Base-by-base conservation (phyloP, 2,797 vertebrate species). In the Telmatherina bonti region DNA sequence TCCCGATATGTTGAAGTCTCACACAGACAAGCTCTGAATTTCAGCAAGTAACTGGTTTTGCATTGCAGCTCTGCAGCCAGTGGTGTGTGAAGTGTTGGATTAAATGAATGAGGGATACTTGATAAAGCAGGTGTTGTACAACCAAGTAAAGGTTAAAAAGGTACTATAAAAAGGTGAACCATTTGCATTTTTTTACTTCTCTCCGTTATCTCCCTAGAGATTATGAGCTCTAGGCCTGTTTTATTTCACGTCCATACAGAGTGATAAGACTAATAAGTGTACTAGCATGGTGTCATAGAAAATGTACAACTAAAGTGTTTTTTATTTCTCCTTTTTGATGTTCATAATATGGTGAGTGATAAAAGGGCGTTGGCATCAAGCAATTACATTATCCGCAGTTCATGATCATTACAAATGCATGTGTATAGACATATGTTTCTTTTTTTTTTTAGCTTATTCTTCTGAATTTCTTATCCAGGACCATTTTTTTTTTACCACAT, bases 401-500 rank as follows among this genome's bases (percentile, higher is more conserved):
- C 18, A 53, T 70, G 12, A 2, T 20, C 33, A 16, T 30, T 31
- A 8, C 0, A 22, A 12, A 38, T 10, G n/a, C 29, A 26, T 72
- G 51, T 67, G n/a, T 61, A 41, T 71, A 15, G 55, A 20, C 64
- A 26, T 55, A 20, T 72, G 29, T 60, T 33, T 33, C 30, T 67
- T 57, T 43, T 33, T 81, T 62, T 53, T 26, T 62, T 68, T 67
- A 67, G 54, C 36, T 7, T 51, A 69, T 43, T 67, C 66, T 27
- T 61, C 70, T 59, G 41, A 83, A 76, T 60, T 53, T 80, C 64
- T 72, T 67, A 80, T 67, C 62, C 43, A 49, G 45, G 72, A 79
- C 70, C 55, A 72, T n/a, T 82, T 74, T 82, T 85, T 85, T 67
- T 71, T 47, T 71, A 51, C 77, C 60, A 68, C 69, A 84, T 77